Conservation (phyloP, 2,888 invertebrate genomes). For the Andrena bicolor region DNA sequence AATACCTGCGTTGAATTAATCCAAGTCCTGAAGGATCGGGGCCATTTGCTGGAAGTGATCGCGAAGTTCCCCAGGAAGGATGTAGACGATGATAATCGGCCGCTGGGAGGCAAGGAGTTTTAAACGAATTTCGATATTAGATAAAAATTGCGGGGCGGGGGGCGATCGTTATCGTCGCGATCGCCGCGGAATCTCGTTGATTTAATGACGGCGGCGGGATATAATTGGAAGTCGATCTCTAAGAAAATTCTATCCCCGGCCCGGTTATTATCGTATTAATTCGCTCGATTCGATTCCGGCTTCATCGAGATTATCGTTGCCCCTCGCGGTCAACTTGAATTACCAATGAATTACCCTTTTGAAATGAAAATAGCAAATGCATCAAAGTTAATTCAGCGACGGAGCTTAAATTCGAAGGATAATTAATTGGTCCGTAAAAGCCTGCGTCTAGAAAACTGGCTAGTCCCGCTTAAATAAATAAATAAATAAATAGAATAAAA, state of each 20-base stretch:
- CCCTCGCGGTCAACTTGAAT: not conserved
- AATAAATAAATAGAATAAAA: no score
- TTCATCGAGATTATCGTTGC: not conserved
- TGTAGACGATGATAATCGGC: slow-evolving; percentile 22
- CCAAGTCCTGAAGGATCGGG: not conserved
- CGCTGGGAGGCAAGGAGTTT: slow-evolving; percentile 42
- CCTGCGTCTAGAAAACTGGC: no score
- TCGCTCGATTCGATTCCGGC: slow-evolving; percentile 39
- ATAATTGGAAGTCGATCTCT: slow-evolving; percentile 58
- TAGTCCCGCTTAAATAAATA: no score
- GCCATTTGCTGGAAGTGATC: slow-evolving; percentile 14
- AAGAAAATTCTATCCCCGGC: slow-evolving; percentile 32
- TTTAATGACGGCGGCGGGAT: slow-evolving; percentile 49
- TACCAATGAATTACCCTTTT: not conserved
- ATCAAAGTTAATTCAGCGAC: no score
- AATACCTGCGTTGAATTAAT: slow-evolving; percentile 36
- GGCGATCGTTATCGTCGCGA: slow-evolving; percentile 51
- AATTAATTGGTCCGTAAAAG: no score
- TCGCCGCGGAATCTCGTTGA: slow-evolving; percentile 28
- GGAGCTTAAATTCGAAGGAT: no score
- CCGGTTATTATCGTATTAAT: slow-evolving; percentile 40
- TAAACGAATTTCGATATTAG: slow-evolving; percentile 54
- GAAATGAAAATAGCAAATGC: no score
- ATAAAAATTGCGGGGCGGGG: slow-evolving; percentile 36
- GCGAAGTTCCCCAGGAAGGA: slow-evolving; percentile 8